phyloP scores from a whole-genome alignment of 2,113 vertebrate genomes.

The Asarcornis scutulata region DNA sequence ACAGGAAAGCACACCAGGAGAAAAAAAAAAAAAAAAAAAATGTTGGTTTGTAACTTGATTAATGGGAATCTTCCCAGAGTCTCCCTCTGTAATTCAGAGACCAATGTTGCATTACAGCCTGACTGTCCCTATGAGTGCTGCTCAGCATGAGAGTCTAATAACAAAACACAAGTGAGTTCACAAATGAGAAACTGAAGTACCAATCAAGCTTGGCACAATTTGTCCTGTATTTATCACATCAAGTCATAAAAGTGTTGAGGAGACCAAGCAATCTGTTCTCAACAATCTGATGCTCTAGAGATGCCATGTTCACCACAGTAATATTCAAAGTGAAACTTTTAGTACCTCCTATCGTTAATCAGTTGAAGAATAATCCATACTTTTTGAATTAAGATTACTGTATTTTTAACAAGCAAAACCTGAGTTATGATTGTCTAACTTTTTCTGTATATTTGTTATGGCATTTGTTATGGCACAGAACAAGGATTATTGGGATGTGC shows the following conservation, averaged over 20 bases:
- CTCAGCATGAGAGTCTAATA: background rate
- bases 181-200: background rate
- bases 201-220: background rate
- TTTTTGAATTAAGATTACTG: background rate
- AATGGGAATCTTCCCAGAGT: slow-evolving; percentile 3
- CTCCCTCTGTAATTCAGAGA: slow-evolving; percentile 11
- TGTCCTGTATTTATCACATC: background rate
- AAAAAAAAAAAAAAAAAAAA: background rate
- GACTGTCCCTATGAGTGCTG: background rate
- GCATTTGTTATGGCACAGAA: background rate
- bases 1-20: background rate
- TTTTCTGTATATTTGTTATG: background rate
- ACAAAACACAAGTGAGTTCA: slow-evolving; percentile 1
- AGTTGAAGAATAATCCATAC: background rate
- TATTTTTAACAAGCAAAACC: background rate
- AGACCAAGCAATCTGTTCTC: background rate
- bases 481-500: background rate
- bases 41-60: background rate
- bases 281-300: background rate
- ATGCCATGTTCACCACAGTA: background rate
- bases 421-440: background rate
- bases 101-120: background rate
- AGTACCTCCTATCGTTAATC: background rate
- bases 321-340: background rate
- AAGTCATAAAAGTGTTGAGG: background rate